Percentiles rank a stretch among this genome's conserved stretches.
Evolutionary conservation across 2,113 vertebrate genomes (phyloP).

Genomic region (Echinops telfairi): DNA sequence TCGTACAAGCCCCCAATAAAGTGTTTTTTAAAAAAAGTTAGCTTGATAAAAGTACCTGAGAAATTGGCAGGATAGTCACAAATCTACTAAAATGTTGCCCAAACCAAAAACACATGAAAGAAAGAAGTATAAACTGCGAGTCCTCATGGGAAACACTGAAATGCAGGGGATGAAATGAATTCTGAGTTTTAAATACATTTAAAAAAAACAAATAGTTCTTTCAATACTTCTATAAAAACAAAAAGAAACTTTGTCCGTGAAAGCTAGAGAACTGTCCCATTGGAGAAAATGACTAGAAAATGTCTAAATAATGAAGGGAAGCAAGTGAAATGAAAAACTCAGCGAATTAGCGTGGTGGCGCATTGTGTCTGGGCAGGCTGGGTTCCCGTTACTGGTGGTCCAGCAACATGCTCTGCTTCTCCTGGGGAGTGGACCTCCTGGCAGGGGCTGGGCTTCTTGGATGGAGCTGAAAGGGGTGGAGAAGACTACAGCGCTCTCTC

Average conservation of each 20-base stretch:
- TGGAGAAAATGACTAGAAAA: not conserved
- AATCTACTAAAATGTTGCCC: not conserved
- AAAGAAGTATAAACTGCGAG: not conserved
- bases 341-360: not conserved
- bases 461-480: accelerated
- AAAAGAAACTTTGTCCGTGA: conserved; percentile 18
- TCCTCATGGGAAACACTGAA: not conserved
- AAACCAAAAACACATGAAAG: conserved; percentile 15
- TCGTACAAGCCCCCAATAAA: no score
- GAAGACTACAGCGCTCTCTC: not conserved
- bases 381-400: not conserved
- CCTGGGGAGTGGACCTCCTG: not conserved
- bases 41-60: not conserved
- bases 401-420: no score
- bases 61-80: not conserved
- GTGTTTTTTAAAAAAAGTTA: not conserved
- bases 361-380: not conserved
- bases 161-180: not conserved
- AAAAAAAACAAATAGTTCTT: not conserved
- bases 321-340: not conserved
- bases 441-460: no score
- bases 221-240: conserved; percentile 9
- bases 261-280: not conserved
- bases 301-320: conserved; percentile 35
- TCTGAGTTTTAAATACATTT: conserved; percentile 17